phyloP scores from a whole-genome alignment of 2,113 vertebrate genomes.

The Thomomys bottae region DNA sequence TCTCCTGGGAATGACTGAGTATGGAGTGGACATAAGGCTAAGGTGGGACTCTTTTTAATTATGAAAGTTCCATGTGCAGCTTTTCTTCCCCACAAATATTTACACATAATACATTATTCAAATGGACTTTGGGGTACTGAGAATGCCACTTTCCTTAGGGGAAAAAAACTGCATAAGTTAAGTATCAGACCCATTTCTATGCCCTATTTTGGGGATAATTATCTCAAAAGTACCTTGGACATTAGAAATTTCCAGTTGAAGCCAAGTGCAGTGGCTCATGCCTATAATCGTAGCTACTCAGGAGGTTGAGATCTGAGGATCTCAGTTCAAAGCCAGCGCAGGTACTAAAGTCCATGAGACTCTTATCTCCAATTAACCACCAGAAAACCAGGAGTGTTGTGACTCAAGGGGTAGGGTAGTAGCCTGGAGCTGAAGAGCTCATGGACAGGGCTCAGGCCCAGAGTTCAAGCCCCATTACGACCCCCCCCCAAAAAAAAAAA shows the following conservation, averaged over 20 bases:
- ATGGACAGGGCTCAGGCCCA: too few species aligned
- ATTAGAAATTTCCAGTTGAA: background rate
- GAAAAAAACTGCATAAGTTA: background rate
- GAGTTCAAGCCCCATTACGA: fast-evolving
- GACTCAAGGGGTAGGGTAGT: too few species aligned
- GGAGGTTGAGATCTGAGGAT: too few species aligned
- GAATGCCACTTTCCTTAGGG: background rate
- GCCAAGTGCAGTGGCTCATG: too few species aligned
- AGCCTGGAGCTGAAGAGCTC: too few species aligned
- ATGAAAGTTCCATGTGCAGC: background rate
- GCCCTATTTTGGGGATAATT: background rate
- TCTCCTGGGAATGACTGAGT: background rate
- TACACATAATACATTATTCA: background rate
- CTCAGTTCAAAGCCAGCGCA: too few species aligned
- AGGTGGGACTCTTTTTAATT: background rate
- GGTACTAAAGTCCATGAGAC: too few species aligned
- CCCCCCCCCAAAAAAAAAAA: too few species aligned
- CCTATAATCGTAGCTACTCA: too few species aligned
- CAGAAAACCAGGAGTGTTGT: too few species aligned
- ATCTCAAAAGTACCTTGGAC: background rate
- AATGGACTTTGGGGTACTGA: background rate
- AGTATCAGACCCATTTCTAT: background rate
- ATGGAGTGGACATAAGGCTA: background rate
- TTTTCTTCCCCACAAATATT: background rate
- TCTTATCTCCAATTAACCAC: too few species aligned